Conservation (phyloP, 1,140 invertebrate species). For the Cecropterus lyciades region DNA sequence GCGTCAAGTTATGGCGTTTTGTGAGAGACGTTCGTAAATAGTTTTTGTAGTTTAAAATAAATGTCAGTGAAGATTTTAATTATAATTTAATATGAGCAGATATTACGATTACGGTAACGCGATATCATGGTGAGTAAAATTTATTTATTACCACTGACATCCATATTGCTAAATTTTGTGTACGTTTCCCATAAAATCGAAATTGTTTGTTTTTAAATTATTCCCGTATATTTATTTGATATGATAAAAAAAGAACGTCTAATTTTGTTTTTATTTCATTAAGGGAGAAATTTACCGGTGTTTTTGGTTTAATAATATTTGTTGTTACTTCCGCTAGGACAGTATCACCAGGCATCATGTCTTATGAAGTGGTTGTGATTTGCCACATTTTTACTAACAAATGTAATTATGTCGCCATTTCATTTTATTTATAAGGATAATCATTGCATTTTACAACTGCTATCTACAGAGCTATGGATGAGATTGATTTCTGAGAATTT, state of each 20-base stretch:
- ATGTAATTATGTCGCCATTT: too few species aligned
- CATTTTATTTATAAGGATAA: too few species aligned
- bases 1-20: conserved; percentile 78
- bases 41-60: conserved; percentile 60
- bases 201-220: conserved; percentile 46
- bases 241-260: conserved; percentile 6
- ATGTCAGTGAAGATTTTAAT: conserved; percentile 65
- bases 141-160: conserved; percentile 56
- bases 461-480: too few species aligned
- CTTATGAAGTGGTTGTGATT: neutral
- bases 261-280: neutral
- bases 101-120: conserved; percentile 84
- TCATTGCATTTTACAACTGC: too few species aligned
- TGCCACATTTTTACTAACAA: too few species aligned
- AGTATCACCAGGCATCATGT: conserved; percentile 1
- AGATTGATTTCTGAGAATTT: too few species aligned
- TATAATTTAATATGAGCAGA: conserved; percentile 81
- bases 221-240: conserved; percentile 5
- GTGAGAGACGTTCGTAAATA: conserved; percentile 71
- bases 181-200: conserved; percentile 60
- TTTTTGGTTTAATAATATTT: conserved; percentile 2
- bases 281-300: neutral
- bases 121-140: conserved; percentile 81
- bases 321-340: conserved; percentile 14
- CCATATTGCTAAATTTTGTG: conserved; percentile 74